Evolutionary conservation across 2,888 invertebrate species (phyloP), one percentile per base, ranked within the genome.

Genomic region (Nymphalis c-album): DNA sequence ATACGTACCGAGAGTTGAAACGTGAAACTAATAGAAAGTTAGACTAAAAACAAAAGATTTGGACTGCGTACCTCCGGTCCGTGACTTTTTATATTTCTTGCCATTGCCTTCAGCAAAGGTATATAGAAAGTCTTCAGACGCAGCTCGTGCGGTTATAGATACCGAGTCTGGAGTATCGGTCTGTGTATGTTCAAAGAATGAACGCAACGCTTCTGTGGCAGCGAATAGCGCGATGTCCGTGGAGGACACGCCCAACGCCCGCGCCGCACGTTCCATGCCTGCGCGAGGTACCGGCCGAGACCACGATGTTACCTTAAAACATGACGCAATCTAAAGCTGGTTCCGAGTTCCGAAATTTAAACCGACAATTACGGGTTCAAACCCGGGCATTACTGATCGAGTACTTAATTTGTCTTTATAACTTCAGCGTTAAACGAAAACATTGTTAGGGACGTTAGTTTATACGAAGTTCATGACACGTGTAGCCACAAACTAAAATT

Each of bases 251-350:
- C 93, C 94, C 0, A 94, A 92, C 0, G 93, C 92, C 13, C 89
- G 89, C 0, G 94, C 93, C 5, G 95, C 94, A 46, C 93, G 90
- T 62, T 93, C 93, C 8, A 96, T 85, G 17, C 91, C 83, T 0
- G 93, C 93, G 7, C 93, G 85, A 8, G 94, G 88, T 0, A 96
- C 93, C 0, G 94, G 93, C 0, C 94, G 93, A 0, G 95, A 95
- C 96, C 96, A 96, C 0, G 95, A 94, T 3, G 95, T 94, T 1
- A 95, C 94, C 91, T 91, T 67, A 13, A 63, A n/a, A n/a, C n/a
- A n/a, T n/a, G n/a, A n/a, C n/a, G n/a, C n/a, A n/a, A n/a, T n/a
- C n/a, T n/a, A n/a, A n/a, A n/a, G n/a, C n/a, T n/a, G n/a, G n/a
- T n/a, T n/a, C n/a, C n/a, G n/a, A n/a, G n/a, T n/a, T n/a, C n/a